These are phyloP conservation scores for Centropyge bicolor DNA, from an alignment of 2,797 vertebrate genomes.

Conservation along the genomic window DNA sequence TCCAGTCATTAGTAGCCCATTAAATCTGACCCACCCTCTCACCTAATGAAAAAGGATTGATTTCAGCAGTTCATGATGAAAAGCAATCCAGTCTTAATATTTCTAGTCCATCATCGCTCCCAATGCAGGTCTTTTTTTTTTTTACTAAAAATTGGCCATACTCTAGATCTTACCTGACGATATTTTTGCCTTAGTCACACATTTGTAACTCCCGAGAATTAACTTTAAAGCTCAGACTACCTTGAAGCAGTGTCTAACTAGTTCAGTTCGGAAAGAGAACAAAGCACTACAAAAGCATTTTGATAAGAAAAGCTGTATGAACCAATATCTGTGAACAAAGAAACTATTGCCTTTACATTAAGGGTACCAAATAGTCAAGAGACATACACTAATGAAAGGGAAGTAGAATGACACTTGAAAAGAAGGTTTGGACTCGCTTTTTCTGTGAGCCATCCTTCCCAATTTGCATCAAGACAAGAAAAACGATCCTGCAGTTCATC, in stretches of 20 bases:
- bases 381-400: constrained; percentile 72
- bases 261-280: constrained; percentile 69
- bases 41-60: constrained; percentile 65
- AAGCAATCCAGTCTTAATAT: constrained; percentile 72
- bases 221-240: constrained; percentile 74
- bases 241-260: constrained; percentile 75
- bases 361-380: constrained; percentile 81
- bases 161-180: constrained; percentile 48
- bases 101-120: constrained; percentile 47
- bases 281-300: constrained; percentile 76
- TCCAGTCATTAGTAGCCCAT: constrained; percentile 73
- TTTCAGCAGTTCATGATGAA: constrained; percentile 68
- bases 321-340: constrained; percentile 83
- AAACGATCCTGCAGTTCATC: constrained; percentile 62
- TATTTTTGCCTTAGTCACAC: constrained; percentile 70
- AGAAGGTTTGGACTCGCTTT: constrained; percentile 65
- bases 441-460: constrained; percentile 72
- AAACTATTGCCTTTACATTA: constrained; percentile 81
- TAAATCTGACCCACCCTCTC: constrained; percentile 71
- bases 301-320: constrained; percentile 78
- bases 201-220: constrained; percentile 59
- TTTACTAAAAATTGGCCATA: constrained; percentile 58
- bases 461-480: constrained; percentile 70
- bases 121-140: constrained; percentile 37
- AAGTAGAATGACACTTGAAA: constrained; percentile 75